These are phyloP conservation scores for Sebastes fasciatus DNA, from an alignment of 2,113 vertebrate species.

Conservation along the genomic window DNA sequence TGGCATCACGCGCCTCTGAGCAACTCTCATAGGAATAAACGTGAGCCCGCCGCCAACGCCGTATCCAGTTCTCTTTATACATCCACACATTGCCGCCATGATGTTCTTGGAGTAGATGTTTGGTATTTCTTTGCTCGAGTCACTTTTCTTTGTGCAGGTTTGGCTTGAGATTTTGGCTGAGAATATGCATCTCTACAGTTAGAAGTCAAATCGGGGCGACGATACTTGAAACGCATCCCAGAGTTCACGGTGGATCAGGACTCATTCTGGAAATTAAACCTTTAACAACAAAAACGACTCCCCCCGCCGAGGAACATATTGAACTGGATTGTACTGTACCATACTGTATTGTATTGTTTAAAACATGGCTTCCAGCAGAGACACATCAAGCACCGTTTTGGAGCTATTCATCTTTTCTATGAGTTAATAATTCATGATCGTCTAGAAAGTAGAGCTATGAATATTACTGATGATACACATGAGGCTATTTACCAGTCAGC, in stretches of 20 bases:
- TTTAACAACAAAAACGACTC: conserved; percentile 51
- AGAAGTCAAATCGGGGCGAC: conserved; percentile 60
- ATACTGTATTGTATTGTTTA: conserved; percentile 53
- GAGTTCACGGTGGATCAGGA: conserved; percentile 67
- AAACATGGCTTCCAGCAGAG: conserved; percentile 62
- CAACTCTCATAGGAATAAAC: no score
- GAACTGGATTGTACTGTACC: conserved; percentile 37
- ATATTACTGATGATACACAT: conserved; percentile 82
- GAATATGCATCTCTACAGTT: conserved; percentile 54
- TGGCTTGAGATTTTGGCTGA: conserved; percentile 58
- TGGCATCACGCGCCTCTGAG: no score
- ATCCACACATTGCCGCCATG: not conserved
- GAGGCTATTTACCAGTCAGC: conserved; percentile 83
- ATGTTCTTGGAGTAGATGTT: conserved; percentile 51
- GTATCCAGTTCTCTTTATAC: no score
- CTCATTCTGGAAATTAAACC: conserved; percentile 57
- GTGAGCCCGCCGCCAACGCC: no score
- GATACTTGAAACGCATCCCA: conserved; percentile 67
- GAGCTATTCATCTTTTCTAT: conserved; percentile 75
- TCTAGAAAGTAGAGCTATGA: conserved; percentile 78
- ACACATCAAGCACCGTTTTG: conserved; percentile 73
- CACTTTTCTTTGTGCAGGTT: conserved; percentile 58
- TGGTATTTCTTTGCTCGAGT: conserved; percentile 49
- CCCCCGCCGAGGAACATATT: conserved; percentile 12
- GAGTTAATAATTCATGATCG: conserved; percentile 83